Conservation (phyloP, 1,140 invertebrate genomes). For the Pseudomyrmex concolor region DNA sequence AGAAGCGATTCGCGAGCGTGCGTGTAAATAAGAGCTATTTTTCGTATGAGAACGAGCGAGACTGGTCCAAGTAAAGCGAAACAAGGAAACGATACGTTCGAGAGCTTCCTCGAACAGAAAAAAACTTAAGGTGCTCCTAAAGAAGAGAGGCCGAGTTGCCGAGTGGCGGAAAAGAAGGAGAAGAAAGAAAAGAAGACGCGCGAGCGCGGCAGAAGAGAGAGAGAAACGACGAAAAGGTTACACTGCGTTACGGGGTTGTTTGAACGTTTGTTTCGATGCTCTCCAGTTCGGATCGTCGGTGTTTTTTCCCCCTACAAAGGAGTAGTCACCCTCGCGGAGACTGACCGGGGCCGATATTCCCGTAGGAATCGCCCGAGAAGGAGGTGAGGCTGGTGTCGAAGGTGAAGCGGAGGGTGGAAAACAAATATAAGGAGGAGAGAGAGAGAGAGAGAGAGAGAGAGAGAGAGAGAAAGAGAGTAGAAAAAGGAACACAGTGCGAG, state of each 20-base stretch:
- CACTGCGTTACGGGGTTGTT: slow-evolving; percentile 41
- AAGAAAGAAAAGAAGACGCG: slow-evolving; percentile 19
- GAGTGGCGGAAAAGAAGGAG: slow-evolving; percentile 42
- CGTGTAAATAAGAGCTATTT: slow-evolving; percentile 75
- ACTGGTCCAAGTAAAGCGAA: slow-evolving; percentile 57
- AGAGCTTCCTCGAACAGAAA: slow-evolving; percentile 55
- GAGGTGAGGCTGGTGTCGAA: slow-evolving; percentile 3
- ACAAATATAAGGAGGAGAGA: slow-evolving; percentile 1
- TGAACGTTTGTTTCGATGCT: slow-evolving; percentile 53
- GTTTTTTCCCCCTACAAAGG: slow-evolving; percentile 55
- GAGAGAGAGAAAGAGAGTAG: slow-evolving; percentile 36
- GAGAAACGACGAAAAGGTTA: slow-evolving; percentile 30
- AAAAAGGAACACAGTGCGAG: background rate
- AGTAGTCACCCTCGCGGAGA: slow-evolving; percentile 34
- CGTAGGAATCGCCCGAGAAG: slow-evolving; percentile 39
- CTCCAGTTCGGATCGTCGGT: slow-evolving; percentile 56
- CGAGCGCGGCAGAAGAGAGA: slow-evolving; percentile 29
- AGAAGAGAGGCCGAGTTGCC: slow-evolving; percentile 23
- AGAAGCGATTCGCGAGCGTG: slow-evolving; percentile 46
- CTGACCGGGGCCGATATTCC: slow-evolving; percentile 50
- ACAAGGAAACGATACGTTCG: slow-evolving; percentile 60
- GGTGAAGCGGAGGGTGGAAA: background rate
- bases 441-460: slow-evolving; percentile 47
- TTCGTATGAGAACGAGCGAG: slow-evolving; percentile 70
- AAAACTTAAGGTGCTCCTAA: slow-evolving; percentile 50